These are phyloP conservation scores for Sphaerophoria taeniata DNA, from an alignment of 2,888 invertebrate species.

Conservation along the genomic window DNA sequence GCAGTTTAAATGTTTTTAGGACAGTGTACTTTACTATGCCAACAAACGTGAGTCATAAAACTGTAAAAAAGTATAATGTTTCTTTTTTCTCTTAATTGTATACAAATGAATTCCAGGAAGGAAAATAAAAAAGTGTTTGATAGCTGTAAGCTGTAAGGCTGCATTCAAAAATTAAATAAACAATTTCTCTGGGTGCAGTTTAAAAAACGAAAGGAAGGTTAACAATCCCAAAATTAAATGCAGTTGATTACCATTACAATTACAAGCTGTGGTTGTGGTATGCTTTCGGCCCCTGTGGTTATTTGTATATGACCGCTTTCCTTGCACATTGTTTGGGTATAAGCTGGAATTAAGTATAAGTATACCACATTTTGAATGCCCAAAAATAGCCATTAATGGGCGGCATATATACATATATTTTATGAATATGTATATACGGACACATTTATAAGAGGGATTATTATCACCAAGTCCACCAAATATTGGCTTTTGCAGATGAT, in stretches of 20 bases:
- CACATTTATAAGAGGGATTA: too few species aligned
- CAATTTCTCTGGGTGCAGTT: not conserved
- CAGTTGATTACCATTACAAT: not conserved
- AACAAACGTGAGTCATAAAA: conserved; percentile 2
- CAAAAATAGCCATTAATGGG: too few species aligned
- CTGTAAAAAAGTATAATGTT: not conserved
- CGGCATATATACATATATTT: too few species aligned
- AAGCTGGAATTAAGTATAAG: too few species aligned
- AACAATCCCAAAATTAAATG: not conserved
- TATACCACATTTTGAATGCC: too few species aligned
- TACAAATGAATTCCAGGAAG: not conserved
- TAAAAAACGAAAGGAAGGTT: not conserved
- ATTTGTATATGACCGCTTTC: too few species aligned
- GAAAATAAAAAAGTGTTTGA: not conserved
- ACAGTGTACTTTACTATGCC: not conserved
- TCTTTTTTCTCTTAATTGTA: not conserved
- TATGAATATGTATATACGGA: too few species aligned
- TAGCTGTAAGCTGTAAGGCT: not conserved
- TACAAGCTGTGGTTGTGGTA: too few species aligned
- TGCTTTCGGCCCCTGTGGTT: too few species aligned
- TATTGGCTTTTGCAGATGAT: too few species aligned
- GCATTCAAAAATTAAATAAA: not conserved
- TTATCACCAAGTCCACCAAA: too few species aligned
- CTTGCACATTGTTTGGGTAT: too few species aligned
- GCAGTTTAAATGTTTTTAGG: not conserved